Evolutionary conservation across 2,797 vertebrate species (phyloP).

Genomic region (Myotis daubentonii): DNA sequence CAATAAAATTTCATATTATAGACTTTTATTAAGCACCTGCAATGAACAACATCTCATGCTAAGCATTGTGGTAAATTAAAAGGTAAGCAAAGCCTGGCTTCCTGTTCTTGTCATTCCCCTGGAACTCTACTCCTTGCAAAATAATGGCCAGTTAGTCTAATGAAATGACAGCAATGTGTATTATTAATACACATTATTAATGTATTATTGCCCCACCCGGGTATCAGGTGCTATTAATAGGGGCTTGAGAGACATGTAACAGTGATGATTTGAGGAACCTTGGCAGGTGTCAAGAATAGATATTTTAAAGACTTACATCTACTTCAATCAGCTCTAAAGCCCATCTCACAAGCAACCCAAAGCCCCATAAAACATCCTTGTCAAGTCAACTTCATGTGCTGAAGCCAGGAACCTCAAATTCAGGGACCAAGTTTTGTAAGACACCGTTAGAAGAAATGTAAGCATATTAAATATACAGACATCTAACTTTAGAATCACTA

Average conservation of each 20-base stretch:
- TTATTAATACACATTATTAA: not conserved
- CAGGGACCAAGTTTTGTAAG: conserved; percentile 19
- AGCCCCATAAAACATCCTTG: not conserved
- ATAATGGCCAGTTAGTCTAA: not conserved
- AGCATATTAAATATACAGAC: not conserved
- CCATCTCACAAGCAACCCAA: not conserved
- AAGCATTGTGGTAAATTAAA: not conserved
- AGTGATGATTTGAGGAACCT: not conserved
- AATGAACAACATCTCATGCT: not conserved
- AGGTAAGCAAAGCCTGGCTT: not conserved
- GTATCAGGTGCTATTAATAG: not conserved
- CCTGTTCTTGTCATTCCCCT: not conserved
- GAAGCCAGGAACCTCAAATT: conserved; percentile 20
- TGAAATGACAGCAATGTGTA: conserved; percentile 1
- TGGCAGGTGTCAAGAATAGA: not conserved
- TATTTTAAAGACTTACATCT: not conserved
- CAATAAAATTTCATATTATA: not conserved
- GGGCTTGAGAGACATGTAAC: not conserved
- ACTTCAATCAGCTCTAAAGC: not conserved
- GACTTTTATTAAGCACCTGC: not conserved
- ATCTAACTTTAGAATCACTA: not conserved
- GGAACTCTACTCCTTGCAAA: conserved; percentile 37
- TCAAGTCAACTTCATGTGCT: not conserved
- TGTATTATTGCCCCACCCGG: not conserved
- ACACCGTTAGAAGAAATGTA: not conserved